A percentile compares a stretch with the other conserved stretches of the same genome.
phyloP scores from a whole-genome alignment of 2,113 vertebrate species.

The Chitala chitala region DNA sequence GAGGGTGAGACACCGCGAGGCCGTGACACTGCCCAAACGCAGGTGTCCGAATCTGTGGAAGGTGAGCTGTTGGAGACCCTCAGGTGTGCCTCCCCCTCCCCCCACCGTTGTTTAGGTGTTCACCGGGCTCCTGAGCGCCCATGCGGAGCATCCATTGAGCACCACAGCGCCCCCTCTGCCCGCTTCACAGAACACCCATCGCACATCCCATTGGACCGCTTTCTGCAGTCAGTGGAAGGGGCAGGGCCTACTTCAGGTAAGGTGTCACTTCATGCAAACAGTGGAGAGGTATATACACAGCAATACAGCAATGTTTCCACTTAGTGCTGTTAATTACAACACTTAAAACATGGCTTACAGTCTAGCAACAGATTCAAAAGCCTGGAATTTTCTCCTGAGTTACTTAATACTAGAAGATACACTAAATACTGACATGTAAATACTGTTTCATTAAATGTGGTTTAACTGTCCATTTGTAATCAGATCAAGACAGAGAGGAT shows the following conservation, averaged over 20 bases:
- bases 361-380: not conserved
- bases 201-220: slow-evolving; percentile 82
- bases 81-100: slow-evolving; percentile 11
- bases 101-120: too few species aligned
- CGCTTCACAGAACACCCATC: slow-evolving; percentile 72
- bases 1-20: slow-evolving; percentile 66
- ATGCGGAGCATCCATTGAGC: slow-evolving; percentile 53
- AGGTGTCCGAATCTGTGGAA: not conserved
- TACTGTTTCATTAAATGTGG: too few species aligned
- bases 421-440: too few species aligned
- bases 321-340: too few species aligned
- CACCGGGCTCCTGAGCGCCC: slow-evolving; percentile 58
- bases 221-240: slow-evolving; percentile 79
- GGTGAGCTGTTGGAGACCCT: not conserved
- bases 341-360: not conserved
- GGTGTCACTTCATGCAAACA: not conserved
- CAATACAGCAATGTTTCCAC: too few species aligned
- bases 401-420: too few species aligned
- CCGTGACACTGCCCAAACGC: not conserved
- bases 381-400: not conserved
- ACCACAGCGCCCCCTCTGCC: slow-evolving; percentile 58
- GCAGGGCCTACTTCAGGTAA: slow-evolving; percentile 62
- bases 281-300: too few species aligned
- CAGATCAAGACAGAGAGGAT: not conserved
- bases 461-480: too few species aligned